A percentile compares a stretch with the other conserved stretches of the same genome.
These are phyloP conservation scores for Phrynocephalus guinanensis DNA, from an alignment of 2,797 vertebrate genomes.

Conservation along the genomic window DNA sequence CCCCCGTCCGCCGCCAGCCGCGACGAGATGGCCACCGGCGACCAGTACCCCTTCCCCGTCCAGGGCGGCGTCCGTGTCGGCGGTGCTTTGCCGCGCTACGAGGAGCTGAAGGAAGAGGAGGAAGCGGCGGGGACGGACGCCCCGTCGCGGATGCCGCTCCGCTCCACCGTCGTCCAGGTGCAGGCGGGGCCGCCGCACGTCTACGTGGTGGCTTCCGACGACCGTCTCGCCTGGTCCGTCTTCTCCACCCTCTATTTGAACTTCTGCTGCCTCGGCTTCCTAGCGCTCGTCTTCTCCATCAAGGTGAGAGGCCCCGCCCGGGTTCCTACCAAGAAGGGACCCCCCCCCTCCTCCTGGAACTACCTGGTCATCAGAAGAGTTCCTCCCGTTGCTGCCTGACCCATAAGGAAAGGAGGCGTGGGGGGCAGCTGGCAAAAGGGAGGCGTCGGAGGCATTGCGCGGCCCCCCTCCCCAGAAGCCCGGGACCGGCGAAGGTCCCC, in stretches of 20 bases:
- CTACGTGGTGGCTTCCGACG: constrained; percentile 39
- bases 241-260: constrained; percentile 76
- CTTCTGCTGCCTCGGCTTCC: constrained; percentile 78
- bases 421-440: too few relatives aligned
- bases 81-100: constrained; percentile 42
- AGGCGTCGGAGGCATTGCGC: too few relatives aligned
- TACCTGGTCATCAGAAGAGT: too few relatives aligned
- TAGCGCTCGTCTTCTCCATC: constrained; percentile 72
- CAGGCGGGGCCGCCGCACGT: background rate
- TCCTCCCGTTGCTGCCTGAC: too few relatives aligned
- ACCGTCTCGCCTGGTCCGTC: constrained; percentile 80
- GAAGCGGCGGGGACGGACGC: rapidly evolving
- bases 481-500: too few relatives aligned
- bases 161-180: constrained; percentile 49
- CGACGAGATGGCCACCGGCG: constrained; percentile 39
- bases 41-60: constrained; percentile 60
- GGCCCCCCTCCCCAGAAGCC: too few relatives aligned
- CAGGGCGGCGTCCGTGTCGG: too few relatives aligned
- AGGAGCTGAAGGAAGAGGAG: constrained; percentile 29
- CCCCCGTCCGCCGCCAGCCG: background rate
- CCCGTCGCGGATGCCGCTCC: background rate
- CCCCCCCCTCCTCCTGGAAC: too few relatives aligned
- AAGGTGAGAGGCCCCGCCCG: constrained; percentile 51
- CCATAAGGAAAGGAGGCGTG: too few relatives aligned
- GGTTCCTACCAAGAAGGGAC: background rate